A percentile compares a stretch with the other conserved stretches of the same genome.
Conservation (phyloP, 1,140 invertebrate species). For the Drosophila kohkoa region DNA sequence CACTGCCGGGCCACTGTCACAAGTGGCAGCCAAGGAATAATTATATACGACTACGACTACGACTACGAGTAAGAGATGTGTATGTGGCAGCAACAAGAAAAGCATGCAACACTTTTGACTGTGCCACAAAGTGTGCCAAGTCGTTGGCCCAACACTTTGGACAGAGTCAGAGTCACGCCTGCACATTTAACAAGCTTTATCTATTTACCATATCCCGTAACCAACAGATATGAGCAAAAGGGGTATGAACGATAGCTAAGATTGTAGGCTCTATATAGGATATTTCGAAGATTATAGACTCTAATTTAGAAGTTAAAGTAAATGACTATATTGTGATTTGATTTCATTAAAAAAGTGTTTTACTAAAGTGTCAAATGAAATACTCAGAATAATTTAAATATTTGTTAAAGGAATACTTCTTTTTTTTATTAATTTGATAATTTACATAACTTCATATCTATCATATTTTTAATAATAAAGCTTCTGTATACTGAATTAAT, state of each 20-base stretch:
- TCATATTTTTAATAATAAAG: too few relatives aligned
- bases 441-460: too few relatives aligned
- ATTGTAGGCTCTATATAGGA: not conserved
- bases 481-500: too few relatives aligned
- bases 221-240: too few relatives aligned
- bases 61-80: not conserved
- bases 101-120: conserved; percentile 69
- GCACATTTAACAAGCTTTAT: conserved; percentile 75
- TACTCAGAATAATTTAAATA: too few relatives aligned
- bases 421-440: too few relatives aligned
- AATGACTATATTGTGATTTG: too few relatives aligned
- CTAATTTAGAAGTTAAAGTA: too few relatives aligned
- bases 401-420: too few relatives aligned
- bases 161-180: conserved; percentile 58
- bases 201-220: conserved; percentile 50
- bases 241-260: not conserved
- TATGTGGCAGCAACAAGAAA: conserved; percentile 42
- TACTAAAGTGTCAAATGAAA: too few relatives aligned
- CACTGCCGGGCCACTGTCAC: conserved; percentile 23
- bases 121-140: conserved; percentile 58
- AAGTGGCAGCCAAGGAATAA: conserved; percentile 65
- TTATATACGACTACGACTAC: conserved; percentile 49
- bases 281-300: too few relatives aligned
- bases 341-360: too few relatives aligned
- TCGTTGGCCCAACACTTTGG: conserved; percentile 27